A percentile compares a stretch with the other conserved stretches of the same genome.
phyloP scores from a whole-genome alignment of 2,113 vertebrate genomes.

The Malurus elegans region DNA sequence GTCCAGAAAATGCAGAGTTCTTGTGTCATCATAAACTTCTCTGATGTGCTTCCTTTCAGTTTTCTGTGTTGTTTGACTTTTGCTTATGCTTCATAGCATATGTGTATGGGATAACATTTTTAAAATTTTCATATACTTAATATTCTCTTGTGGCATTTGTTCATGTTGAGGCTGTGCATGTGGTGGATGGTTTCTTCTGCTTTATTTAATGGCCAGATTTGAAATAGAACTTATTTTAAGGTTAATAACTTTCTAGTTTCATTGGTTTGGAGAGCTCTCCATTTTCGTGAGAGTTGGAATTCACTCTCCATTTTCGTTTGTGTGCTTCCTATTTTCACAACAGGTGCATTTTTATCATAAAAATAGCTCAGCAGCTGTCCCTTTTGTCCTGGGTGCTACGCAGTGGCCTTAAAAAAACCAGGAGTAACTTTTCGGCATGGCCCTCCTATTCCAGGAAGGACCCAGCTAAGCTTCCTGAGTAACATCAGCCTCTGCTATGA shows the following conservation, averaged over 20 bases:
- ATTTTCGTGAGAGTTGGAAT: neutral
- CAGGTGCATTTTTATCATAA: neutral
- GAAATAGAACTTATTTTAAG: neutral
- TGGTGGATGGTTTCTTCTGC: neutral
- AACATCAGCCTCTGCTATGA: slow-evolving; percentile 59
- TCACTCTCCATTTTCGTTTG: neutral
- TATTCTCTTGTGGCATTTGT: neutral
- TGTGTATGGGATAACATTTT: neutral
- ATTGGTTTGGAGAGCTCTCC: neutral
- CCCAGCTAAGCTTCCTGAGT: slow-evolving; percentile 33
- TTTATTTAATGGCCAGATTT: neutral
- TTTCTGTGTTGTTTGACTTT: neutral
- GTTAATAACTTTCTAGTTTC: neutral
- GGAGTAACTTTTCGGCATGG: neutral
- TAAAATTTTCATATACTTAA: neutral
- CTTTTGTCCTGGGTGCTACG: fast-evolving
- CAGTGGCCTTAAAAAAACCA: neutral
- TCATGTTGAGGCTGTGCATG: neutral
- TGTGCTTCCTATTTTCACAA: neutral
- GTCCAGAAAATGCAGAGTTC: neutral
- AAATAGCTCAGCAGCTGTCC: neutral
- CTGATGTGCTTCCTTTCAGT: neutral
- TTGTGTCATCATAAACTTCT: neutral
- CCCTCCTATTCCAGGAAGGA: neutral
- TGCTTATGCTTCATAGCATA: neutral